A percentile compares a stretch with the other conserved stretches of the same genome.
Evolutionary conservation across 2,113 vertebrate species (phyloP).

Genomic region (Corydoras maculifer): DNA sequence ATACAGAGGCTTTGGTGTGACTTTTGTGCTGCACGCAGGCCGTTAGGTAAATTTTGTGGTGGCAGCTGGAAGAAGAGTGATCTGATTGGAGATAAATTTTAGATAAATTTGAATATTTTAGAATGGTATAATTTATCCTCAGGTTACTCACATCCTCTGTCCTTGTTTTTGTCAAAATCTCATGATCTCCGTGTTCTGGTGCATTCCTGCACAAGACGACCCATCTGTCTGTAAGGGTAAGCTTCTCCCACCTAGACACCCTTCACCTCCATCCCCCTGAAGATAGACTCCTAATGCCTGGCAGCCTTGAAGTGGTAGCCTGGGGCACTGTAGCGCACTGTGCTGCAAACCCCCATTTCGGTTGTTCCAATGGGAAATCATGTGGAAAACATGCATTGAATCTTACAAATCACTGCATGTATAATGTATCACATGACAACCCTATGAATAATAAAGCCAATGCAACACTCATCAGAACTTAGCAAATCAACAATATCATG

Average conservation of each 20-base stretch:
- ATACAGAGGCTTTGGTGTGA: constrained; percentile 50
- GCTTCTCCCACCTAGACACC: constrained; percentile 26
- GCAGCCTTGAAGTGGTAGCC: constrained; percentile 61
- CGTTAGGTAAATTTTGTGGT: constrained; percentile 71
- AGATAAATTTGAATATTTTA: constrained; percentile 64
- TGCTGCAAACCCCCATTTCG: constrained; percentile 48
- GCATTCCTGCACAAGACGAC: constrained; percentile 31
- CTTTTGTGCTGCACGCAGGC: constrained; percentile 52
- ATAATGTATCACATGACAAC: constrained; percentile 58
- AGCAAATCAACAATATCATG: not conserved
- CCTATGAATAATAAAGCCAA: constrained; percentile 49
- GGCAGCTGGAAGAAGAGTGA: constrained; percentile 54
- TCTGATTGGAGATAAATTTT: constrained; percentile 65
- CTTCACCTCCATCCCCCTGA: constrained; percentile 47
- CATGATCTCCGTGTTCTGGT: no score
- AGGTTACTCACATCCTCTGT: no score
- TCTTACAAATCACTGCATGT: constrained; percentile 61
- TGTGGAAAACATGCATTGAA: constrained; percentile 63
- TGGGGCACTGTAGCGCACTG: constrained; percentile 53
- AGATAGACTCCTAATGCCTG: constrained; percentile 56
- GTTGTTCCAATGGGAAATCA: constrained; percentile 57
- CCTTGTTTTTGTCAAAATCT: no score
- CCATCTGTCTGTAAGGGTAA: constrained; percentile 1
- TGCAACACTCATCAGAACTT: constrained; percentile 23
- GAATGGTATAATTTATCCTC: no score